Evolutionary conservation across 2,113 vertebrate species (phyloP).

Genomic region (Lampris incognitus): DNA sequence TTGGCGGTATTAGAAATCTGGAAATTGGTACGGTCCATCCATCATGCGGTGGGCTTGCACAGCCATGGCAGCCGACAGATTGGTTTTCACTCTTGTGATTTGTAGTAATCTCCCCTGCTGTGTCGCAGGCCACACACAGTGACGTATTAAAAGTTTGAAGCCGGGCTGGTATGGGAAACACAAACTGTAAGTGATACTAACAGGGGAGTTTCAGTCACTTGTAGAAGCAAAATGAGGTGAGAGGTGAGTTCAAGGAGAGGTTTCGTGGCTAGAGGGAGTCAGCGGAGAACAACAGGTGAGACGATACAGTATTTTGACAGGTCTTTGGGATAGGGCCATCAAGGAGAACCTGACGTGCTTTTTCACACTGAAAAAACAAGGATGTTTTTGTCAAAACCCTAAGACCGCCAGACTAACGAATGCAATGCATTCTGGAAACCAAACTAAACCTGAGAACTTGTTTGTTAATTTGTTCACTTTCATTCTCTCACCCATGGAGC

Average conservation of each 20-base stretch:
- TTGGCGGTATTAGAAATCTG: neutral
- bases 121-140: conserved; percentile 39
- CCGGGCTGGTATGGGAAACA: neutral
- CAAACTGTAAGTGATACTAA: neutral
- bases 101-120: conserved; percentile 29
- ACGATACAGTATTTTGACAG: neutral
- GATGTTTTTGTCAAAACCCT: neutral
- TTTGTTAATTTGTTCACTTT: neutral
- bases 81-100: conserved; percentile 48
- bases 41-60: conserved; percentile 5
- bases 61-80: conserved; percentile 10
- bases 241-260: neutral
- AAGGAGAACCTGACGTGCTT: neutral
- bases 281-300: conserved; percentile 6
- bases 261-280: conserved; percentile 3
- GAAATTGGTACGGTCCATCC: neutral
- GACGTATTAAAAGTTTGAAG: conserved; percentile 2
- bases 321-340: neutral
- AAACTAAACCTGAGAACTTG: neutral
- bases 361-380: conserved; percentile 2
- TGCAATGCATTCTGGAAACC: neutral
- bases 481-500: neutral
- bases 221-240: conserved; percentile 2
- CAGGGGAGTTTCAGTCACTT: neutral
- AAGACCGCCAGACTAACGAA: neutral